Evolutionary conservation across 2,797 vertebrate species (phyloP), one percentile per base, ranked within the genome.

Genomic region (Paedocypris micromegethes): DNA sequence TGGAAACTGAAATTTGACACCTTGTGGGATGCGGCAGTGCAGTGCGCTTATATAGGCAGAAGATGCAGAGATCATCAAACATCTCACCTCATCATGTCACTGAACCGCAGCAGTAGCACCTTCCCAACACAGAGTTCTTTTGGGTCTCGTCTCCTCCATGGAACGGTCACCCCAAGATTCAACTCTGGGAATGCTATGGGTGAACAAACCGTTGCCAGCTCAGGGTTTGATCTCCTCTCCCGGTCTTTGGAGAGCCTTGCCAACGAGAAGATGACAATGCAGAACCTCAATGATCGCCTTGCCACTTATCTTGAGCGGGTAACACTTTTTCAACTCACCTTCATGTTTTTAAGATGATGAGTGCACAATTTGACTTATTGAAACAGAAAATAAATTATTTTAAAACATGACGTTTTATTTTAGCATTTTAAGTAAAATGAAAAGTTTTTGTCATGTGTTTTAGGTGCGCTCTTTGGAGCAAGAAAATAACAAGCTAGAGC

Each of bases 281-380:
- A 88, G 78, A 85, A 85, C 79, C 87, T 90, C 59, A 90, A 90
- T 37, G 79, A 83, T 48, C 86, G 87, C 5, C 77, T 90, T 82
- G 78, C 81, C 8, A 48, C 64, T 4, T 88, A 90, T 75, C 65
- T 90, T 80, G 64, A 80, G 1, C 83, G 78, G 78, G 88, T 89
- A 75, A 81, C 51, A 5, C 37, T 47, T 4, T 7, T 42, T 64
- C 2, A 50, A 3, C 9, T 54, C 39, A 41, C 64, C 41, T 64
- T 58, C 0, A 63, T 46, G 23, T 23, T 23, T 23, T 23, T 23
- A 23, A 23, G 23, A 23, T 23, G 23, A 23, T 23, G 23, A 23
- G 23, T 23, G 23, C 1, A 23, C 23, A 23, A 23, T 23, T 23
- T 23, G 23, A 23, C 23, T 23, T 23, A 23, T 23, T 23, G 23